Evolutionary conservation across 1,140 invertebrate species (phyloP), one percentile per base, ranked within the genome.

Genomic region (Hydropsyche tenuis): DNA sequence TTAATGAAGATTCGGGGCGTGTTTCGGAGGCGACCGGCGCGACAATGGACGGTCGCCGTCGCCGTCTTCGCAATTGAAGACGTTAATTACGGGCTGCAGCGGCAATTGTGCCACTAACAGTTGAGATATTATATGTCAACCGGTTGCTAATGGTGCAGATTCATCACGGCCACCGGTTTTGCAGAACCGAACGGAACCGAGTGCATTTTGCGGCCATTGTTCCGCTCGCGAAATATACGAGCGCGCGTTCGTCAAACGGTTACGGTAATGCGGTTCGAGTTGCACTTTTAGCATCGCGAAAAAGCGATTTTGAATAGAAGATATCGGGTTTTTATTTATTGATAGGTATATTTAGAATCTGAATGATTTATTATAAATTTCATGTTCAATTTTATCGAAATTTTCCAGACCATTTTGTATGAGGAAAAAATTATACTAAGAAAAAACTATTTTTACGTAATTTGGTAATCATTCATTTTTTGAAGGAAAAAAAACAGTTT

Each of bases 111-210:
- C 37, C 20, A 45, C 64, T 63, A 60, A 72, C 62, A 45, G 60
- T 64, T 56, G 46, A 72, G 45, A 72, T 18, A 51, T 72, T 63
- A 73, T 73, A 73, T 73, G 72, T 73, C 72, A 73, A 23, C 62
- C 48, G 14, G 45, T 68, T 20, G 63, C 48, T 73, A 73, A 73
- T 73, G 64, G 60, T 60, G 45, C 53, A 56, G 45, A 73, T 73
- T 69, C 37, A 60, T 73, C 72, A 60, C 16, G 30, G 30, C 30
- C 30, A 9, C 27, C 69, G 68, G 72, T 69, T 66, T 45, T 42
- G 37, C 45, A 42, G 14, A 73, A 46, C 30, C n/a, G 22, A 23
- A 69, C 30, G 30, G 56, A 60, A 25, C 22, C 16, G 64, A 60
- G 51, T 65, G 48, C 72, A 60, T 68, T 42, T 30, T 60, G 25